Evolutionary conservation across 2,888 invertebrate species (phyloP), one percentile per base, ranked within the genome.

Genomic region (Eilema depressum): DNA sequence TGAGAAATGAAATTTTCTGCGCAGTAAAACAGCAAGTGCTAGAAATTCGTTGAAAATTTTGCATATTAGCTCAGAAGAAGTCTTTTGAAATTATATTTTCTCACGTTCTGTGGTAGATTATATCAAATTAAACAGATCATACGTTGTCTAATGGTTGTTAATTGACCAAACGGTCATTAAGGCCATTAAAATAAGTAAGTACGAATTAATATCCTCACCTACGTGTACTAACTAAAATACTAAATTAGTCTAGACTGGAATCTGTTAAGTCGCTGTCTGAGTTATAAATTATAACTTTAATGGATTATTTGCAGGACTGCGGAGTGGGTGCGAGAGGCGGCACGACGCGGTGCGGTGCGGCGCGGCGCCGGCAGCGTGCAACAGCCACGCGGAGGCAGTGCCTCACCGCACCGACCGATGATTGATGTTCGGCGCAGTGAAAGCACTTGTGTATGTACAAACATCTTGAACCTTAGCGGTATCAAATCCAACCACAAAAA

Each of bases 401-500:
- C 66, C 71, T 66, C 75, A 62, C 71, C 75, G 69, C 75, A 69
- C 73, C 75, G 71, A 73, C 75, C 75, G 73, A 87, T 92, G 92
- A 93, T 93, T 91, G 91, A 92, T 93, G 91, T 84, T 84, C 82
- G 85, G 78, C 87, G 86, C 90, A 93, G 92, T 91, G 92, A 93
- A 93, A 93, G 91, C 93, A 91, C 91, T 90, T 89, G 89, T 88
- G 87, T 89, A 89, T 87, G 84, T 85, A 85, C 87, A 85, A 86
- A 86, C 86, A 86, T 86, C 86, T 88, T 85, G 83, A 85, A 84
- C 87, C 88, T 86, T 93, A 93, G 93, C 92, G 92, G 92, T 93
- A 92, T 90, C 90, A 86, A 90, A 90, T 88, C 88, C 89, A 89
- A 88, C 91, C 89, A 90, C 88, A 90, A 91, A 92, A 92, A 91